A percentile compares a stretch with the other conserved stretches of the same genome.
phyloP scores from a whole-genome alignment of 2,113 vertebrate species.

The Plecturocebus donacophilus region DNA sequence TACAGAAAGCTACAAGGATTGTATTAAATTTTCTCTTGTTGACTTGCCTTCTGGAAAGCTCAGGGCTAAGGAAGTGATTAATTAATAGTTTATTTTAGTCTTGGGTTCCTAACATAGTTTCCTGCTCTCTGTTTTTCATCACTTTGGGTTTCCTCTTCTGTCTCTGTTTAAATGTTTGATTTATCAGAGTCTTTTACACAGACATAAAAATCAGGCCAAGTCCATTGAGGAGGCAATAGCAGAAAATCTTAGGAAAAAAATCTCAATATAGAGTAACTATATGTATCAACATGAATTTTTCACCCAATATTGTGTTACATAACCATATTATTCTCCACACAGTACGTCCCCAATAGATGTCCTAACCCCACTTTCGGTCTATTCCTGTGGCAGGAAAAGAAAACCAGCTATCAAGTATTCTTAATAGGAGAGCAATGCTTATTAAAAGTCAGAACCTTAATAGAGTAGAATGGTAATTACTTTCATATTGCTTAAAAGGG shows the following conservation, averaged over 20 bases:
- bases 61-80: background rate
- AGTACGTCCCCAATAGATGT: background rate
- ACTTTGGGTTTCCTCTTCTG: background rate
- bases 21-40: background rate
- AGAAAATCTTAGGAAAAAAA: background rate
- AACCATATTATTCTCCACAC: background rate
- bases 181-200: background rate
- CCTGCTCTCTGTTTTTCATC: background rate
- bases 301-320: background rate
- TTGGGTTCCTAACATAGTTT: background rate
- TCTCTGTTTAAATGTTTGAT: background rate
- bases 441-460: conserved; percentile 11
- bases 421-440: background rate
- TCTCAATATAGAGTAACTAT: background rate
- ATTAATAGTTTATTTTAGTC: background rate
- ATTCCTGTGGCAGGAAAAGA: background rate
- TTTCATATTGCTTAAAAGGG: background rate
- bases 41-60: background rate
- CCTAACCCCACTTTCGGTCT: background rate
- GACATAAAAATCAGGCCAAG: background rate
- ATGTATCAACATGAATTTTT: background rate
- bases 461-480: background rate
- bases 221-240: background rate
- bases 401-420: background rate
- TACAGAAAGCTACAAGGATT: background rate